phyloP scores from a whole-genome alignment of 2,888 invertebrate genomes.

The Nemurella pictetii region DNA sequence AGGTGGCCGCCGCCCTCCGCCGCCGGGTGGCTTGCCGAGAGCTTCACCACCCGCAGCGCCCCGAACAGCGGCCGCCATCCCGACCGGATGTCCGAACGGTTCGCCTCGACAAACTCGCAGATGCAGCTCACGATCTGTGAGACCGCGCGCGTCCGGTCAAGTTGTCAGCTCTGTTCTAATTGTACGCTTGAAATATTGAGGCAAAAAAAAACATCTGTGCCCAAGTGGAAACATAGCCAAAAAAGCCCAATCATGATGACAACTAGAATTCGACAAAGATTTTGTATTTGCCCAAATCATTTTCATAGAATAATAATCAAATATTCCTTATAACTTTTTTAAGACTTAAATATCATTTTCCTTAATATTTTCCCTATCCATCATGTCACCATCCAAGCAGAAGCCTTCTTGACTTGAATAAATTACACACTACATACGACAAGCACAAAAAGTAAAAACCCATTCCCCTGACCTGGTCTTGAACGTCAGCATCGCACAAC shows the following conservation, averaged over 20 bases:
- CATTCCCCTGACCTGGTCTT: conserved; percentile 62
- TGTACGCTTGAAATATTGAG: neutral
- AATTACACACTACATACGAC: neutral
- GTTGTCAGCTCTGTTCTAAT: neutral
- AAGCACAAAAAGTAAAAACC: neutral
- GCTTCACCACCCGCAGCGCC: conserved; percentile 80
- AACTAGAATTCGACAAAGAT: too few relatives aligned
- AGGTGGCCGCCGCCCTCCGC: conserved; percentile 60
- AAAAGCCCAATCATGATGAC: too few relatives aligned
- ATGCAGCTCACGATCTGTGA: conserved; percentile 87
- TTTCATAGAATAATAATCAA: too few relatives aligned
- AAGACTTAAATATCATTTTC: too few relatives aligned
- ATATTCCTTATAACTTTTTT: too few relatives aligned
- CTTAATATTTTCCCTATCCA: too few relatives aligned
- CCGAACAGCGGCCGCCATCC: conserved; percentile 97
- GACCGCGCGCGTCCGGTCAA: neutral
- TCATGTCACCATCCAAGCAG: neutral
- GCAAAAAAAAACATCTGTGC: neutral
- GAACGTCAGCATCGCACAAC: conserved; percentile 90
- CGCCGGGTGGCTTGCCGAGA: conserved; percentile 38
- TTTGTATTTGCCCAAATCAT: too few relatives aligned
- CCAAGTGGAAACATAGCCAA: neutral
- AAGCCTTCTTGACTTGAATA: neutral
- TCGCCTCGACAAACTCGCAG: conserved; percentile 94
- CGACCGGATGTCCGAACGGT: conserved; percentile 88